phyloP scores from a whole-genome alignment of 2,888 invertebrate genomes.

The Rhaphigaster nebulosa region DNA sequence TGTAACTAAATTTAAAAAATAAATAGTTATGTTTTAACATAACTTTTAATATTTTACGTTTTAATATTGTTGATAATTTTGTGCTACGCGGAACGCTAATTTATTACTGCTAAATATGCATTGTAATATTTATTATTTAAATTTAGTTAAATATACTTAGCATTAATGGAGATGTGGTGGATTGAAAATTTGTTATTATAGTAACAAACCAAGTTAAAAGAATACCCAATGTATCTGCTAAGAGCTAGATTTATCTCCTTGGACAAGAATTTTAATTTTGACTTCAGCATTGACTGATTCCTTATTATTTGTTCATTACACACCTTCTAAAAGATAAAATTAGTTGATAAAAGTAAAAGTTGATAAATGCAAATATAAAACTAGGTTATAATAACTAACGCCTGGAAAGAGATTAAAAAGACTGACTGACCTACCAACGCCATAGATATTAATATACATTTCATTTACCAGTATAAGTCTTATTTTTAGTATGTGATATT shows the following conservation, averaged over 20 bases:
- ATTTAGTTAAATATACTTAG: too few species aligned
- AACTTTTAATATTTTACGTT: too few species aligned
- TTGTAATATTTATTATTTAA: too few species aligned
- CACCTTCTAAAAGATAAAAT: background rate
- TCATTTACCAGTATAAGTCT: background rate
- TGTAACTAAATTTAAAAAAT: too few species aligned
- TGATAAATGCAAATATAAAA: background rate
- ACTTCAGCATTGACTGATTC: background rate
- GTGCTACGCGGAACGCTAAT: too few species aligned
- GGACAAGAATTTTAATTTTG: too few species aligned
- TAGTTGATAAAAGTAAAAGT: background rate
- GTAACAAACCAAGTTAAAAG: background rate
- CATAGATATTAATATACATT: slow-evolving; percentile 24
- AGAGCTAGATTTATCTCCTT: background rate
- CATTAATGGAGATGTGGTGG: background rate
- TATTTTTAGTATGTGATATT: slow-evolving; percentile 11
- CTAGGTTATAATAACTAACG: slow-evolving; percentile 1
- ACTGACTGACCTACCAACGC: background rate
- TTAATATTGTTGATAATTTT: too few species aligned
- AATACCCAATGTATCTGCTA: too few species aligned
- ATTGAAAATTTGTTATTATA: background rate
- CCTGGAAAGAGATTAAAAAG: slow-evolving; percentile 20
- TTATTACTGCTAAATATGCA: too few species aligned
- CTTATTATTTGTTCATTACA: background rate
- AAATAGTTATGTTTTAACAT: too few species aligned